Evolutionary conservation across 1,140 invertebrate genomes (phyloP), one percentile per base, ranked within the genome.

Genomic region (Macrobrachium nipponense): DNA sequence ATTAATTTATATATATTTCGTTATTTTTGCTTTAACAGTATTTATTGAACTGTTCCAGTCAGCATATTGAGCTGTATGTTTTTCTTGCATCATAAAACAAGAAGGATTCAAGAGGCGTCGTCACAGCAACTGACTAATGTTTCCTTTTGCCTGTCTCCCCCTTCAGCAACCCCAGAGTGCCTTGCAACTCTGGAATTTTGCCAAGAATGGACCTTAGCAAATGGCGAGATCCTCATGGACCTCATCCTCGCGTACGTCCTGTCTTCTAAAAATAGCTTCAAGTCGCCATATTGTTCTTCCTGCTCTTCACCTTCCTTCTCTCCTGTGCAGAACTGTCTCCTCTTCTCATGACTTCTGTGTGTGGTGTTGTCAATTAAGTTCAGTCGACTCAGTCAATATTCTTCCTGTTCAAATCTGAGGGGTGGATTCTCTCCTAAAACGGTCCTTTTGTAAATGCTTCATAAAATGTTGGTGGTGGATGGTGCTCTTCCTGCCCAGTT

Each of bases 131-230:
- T 15, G 8, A 11, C 14, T 23, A 27, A 36, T 27, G 4, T 36
- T 36, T 15, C 0, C 23, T 72, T n/a, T 11, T 15, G 43, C 36
- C 27, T 82, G n/a, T 12, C 17, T 70, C 61, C 58, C 51, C 36
- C 62, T 81, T 7, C 80, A 89, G 88, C 89, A 97, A 97, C 92
- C 96, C 96, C 17, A 93, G 96, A 90, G 96, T 98, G 84, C 95
- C 96, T 17, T 98, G 96, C 91, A 94, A 95, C 91, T 97, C 95
- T 90, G 96, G 96, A 72, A 93, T 97, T 51, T 93, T 98, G 80
- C 96, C 96, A 17, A 93, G 94, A 86, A 96, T 98, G 89, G 96
- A 98, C 91, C 94, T 97, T 87, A 94, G 93, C 87, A 97, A 97
- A 91, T 98, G 96, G 96, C 77, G 87, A 51, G 89, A 89, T 62